Conservation (phyloP, 1,140 invertebrate genomes). For the Magallana angulata region DNA sequence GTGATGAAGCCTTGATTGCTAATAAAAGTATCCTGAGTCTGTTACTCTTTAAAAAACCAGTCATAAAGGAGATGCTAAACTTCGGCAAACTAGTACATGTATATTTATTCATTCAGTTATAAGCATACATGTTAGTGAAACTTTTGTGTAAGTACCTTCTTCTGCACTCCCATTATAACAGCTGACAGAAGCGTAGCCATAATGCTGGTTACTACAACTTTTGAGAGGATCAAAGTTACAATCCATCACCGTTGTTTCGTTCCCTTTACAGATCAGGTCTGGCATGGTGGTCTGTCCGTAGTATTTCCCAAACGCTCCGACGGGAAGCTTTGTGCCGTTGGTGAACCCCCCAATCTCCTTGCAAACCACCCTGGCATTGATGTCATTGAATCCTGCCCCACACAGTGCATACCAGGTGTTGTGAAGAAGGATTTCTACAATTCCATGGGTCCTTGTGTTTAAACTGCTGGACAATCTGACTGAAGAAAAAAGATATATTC, state of each 20-base stretch:
- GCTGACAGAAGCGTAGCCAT: slow-evolving; percentile 61
- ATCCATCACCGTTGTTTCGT: slow-evolving; percentile 85
- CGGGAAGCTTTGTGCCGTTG: slow-evolving; percentile 58
- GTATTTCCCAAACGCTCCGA: slow-evolving; percentile 79
- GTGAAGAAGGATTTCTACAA: slow-evolving; percentile 54
- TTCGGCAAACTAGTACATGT: no score
- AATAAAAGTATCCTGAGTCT: no score
- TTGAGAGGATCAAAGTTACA: slow-evolving; percentile 79
- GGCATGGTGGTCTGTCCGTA: slow-evolving; percentile 82
- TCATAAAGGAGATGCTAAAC: no score
- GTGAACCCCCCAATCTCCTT: slow-evolving; percentile 79
- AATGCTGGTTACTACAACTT: slow-evolving; percentile 49
- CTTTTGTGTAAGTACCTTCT: slow-evolving; percentile 21
- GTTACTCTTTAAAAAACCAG: no score
- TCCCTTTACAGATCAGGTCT: slow-evolving; percentile 85
- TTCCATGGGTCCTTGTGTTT: slow-evolving; percentile 40
- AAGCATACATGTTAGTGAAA: no score
- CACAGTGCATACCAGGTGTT: slow-evolving; percentile 62
- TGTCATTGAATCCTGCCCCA: slow-evolving; percentile 58
- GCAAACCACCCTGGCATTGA: slow-evolving; percentile 66
- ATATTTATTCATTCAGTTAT: no score
- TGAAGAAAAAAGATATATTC: slow-evolving; percentile 34
- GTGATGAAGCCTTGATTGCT: no score
- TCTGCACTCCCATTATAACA: slow-evolving; percentile 55
- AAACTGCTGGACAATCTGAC: slow-evolving; percentile 41